Evolutionary conservation across 2,797 vertebrate species (phyloP).

Genomic region (Rhinogobio ventralis): DNA sequence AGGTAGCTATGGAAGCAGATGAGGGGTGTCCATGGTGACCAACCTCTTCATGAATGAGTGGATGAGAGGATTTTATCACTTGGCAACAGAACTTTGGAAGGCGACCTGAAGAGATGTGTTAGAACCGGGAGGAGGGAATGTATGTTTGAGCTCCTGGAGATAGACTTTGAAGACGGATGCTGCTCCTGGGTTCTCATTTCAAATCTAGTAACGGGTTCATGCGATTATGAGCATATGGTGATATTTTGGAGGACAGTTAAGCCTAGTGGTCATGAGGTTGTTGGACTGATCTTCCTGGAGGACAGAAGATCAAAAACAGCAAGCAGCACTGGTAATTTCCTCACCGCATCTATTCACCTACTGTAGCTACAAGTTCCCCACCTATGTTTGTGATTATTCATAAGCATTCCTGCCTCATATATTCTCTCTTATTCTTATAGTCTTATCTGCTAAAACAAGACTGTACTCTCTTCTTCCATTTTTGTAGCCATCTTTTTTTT

Average conservation of each 20-base stretch:
- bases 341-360: not conserved
- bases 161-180: conserved; percentile 41
- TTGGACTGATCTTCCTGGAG: conserved; percentile 2
- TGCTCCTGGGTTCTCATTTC: conserved; percentile 42
- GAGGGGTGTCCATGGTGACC: conserved; percentile 48
- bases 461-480: not conserved
- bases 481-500: not conserved
- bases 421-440: not conserved
- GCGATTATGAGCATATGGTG: conserved; percentile 30
- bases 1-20: conserved; percentile 40
- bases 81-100: conserved; percentile 40
- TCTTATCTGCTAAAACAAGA: not conserved
- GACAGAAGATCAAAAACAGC: conserved; percentile 37
- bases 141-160: conserved; percentile 22
- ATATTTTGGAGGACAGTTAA: conserved; percentile 18
- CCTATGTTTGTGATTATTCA: not conserved
- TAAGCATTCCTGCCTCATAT: not conserved
- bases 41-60: conserved; percentile 28
- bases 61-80: conserved; percentile 46
- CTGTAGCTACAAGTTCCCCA: conserved; percentile 2
- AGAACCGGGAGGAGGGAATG: conserved; percentile 12
- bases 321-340: not conserved
- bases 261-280: conserved; percentile 10
- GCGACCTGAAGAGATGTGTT: conserved; percentile 13
- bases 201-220: conserved; percentile 31